Base-by-base conservation (phyloP, 1,140 invertebrate genomes). In the Drosophila miranda region DNA sequence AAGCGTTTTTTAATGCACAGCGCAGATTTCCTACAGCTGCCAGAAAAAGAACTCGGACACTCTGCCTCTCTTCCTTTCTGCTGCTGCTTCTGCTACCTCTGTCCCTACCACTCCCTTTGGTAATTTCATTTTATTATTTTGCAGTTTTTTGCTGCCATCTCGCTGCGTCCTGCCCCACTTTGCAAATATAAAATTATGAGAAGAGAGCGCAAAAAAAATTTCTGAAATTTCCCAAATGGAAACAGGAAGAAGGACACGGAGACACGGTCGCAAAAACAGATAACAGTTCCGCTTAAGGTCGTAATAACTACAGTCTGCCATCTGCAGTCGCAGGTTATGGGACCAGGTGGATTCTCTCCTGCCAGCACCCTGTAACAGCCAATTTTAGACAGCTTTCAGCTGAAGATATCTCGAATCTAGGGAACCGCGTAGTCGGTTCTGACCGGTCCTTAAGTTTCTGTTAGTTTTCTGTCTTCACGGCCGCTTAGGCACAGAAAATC, bases 161-260 rank as follows among this genome's bases (percentile, higher is more conserved):
- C 30, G 30, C 30, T 3, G 3, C 30, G 30, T 34, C 30, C 58
- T 66, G 82, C 78, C 77, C 81, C 83, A 87, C 82, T 87, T 87
- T 87, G 82, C 87, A 87, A 87, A 87, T 87, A 87, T 87, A 82
- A 87, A 87, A 87, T 87, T 87, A 87, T 86, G 78, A 86, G 69
- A 64, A 11, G 14, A 50, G 43, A 63, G 45, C 60, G 43, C 48
- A 51, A 57, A 55, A 57, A 55, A 61, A 61, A 55, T 46, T 75
- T 70, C 57, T 52, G 73, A 74, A 68, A 59, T 66, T 73, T 74
- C 77, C 82, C 78, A 75, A 71, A 81, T 75, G 76, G 52, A 58
- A 46, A 57, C 58, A 49, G 53, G 42, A 46, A 52, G 42, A 67
- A 34, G 41, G 61, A 52, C 56, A 26, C 30, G 30, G 9, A 64